Conservation (phyloP, 2,113 vertebrate genomes). For the Romanogobio albipinnatus region DNA sequence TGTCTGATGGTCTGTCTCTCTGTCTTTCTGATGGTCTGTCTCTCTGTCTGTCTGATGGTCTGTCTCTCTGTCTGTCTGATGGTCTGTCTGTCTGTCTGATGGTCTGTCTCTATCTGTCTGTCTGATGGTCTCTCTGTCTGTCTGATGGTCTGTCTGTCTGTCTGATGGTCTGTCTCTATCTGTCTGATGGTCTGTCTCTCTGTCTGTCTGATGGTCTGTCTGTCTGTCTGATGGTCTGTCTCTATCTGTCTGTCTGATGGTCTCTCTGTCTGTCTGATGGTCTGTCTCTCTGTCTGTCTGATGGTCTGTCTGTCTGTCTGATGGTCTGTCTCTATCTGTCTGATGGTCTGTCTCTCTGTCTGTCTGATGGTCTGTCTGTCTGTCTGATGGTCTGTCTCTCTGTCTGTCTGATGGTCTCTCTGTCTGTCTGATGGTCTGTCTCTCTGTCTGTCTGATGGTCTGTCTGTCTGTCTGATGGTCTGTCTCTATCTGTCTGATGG, state of each 20-base stretch:
- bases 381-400: too few relatives aligned
- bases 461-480: background rate
- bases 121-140: background rate
- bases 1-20: background rate
- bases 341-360: too few relatives aligned
- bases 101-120: background rate
- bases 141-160: background rate
- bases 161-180: background rate
- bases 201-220: background rate
- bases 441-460: background rate
- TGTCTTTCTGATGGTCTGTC: background rate
- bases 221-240: too few relatives aligned
- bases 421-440: constrained; percentile 8
- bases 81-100: background rate
- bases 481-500: background rate
- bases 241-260: background rate
- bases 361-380: too few relatives aligned
- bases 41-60: background rate
- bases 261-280: background rate
- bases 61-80: background rate
- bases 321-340: too few relatives aligned
- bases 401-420: background rate
- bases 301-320: too few relatives aligned
- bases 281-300: background rate
- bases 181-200: background rate